Evolutionary conservation across 2,888 invertebrate species (phyloP).

Genomic region (Euphydryas editha): DNA sequence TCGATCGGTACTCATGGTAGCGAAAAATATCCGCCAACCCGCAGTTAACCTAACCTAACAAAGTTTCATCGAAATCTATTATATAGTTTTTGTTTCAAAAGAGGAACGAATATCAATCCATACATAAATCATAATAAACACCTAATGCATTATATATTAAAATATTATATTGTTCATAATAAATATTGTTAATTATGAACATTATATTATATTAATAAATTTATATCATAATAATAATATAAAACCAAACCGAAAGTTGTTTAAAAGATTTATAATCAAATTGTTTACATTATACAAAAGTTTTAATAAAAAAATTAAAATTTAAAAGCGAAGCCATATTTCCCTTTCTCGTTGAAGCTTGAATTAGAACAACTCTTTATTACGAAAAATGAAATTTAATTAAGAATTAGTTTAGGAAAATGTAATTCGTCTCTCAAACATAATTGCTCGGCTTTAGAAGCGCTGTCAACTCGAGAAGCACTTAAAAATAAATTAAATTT

Average conservation of each 20-base stretch:
- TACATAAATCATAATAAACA: too few species aligned
- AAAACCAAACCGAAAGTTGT: background rate
- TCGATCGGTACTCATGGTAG: too few species aligned
- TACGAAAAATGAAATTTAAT: slow-evolving; percentile 13
- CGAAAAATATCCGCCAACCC: too few species aligned
- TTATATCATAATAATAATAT: background rate
- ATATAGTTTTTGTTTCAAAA: background rate
- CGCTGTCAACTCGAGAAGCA: slow-evolving; percentile 20
- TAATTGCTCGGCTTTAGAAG: slow-evolving; percentile 23
- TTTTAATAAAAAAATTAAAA: background rate
- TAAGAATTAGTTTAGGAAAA: slow-evolving; percentile 9
- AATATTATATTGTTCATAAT: too few species aligned
- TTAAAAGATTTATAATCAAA: background rate
- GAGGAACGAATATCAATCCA: background rate
- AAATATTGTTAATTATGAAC: too few species aligned
- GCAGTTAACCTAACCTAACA: too few species aligned
- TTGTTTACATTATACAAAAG: background rate
- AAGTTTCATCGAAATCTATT: background rate
- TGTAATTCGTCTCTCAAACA: slow-evolving; percentile 10
- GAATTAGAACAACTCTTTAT: slow-evolving; percentile 13
- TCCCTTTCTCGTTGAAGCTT: background rate
- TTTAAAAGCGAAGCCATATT: background rate
- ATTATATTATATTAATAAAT: too few species aligned
- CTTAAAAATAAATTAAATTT: slow-evolving; percentile 24
- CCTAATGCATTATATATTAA: too few species aligned